Conservation (phyloP, 2,888 invertebrate genomes). For the Leptinotarsa juncta region DNA sequence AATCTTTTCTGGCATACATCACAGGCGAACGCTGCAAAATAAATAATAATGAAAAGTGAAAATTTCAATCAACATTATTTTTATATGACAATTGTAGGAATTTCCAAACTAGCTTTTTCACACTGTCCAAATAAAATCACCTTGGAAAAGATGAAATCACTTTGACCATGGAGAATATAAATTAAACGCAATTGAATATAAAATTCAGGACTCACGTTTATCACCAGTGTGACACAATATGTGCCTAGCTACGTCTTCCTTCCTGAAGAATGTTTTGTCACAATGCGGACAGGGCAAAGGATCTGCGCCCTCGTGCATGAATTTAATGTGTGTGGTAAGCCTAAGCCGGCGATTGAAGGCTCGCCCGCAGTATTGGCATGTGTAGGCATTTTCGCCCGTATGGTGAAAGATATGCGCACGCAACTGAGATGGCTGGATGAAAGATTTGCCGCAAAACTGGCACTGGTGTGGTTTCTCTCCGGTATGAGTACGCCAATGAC, state of each 20-base stretch:
- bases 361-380: constrained; percentile 72
- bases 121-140: too few species aligned
- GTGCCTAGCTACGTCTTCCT: constrained; percentile 73
- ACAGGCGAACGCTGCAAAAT: constrained; percentile 60
- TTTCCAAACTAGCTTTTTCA: too few species aligned
- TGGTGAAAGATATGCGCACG: constrained; percentile 83
- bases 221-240: constrained; percentile 71
- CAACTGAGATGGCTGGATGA: constrained; percentile 83
- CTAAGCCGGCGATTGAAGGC: constrained; percentile 64
- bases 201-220: constrained; percentile 66
- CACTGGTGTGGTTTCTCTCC: constrained; percentile 74
- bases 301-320: constrained; percentile 72
- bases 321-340: constrained; percentile 71
- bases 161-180: too few species aligned
- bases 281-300: constrained; percentile 71
- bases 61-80: too few species aligned
- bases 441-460: constrained; percentile 79
- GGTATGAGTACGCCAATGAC: constrained; percentile 67
- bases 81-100: too few species aligned
- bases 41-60: not conserved
- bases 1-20: constrained; percentile 74
- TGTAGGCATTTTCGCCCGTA: constrained; percentile 75
- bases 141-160: too few species aligned
- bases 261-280: constrained; percentile 71
- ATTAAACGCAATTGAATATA: not conserved